Evolutionary conservation across 2,888 invertebrate species (phyloP), one percentile per base, ranked within the genome.

Genomic region (Agonopterix heracliana): DNA sequence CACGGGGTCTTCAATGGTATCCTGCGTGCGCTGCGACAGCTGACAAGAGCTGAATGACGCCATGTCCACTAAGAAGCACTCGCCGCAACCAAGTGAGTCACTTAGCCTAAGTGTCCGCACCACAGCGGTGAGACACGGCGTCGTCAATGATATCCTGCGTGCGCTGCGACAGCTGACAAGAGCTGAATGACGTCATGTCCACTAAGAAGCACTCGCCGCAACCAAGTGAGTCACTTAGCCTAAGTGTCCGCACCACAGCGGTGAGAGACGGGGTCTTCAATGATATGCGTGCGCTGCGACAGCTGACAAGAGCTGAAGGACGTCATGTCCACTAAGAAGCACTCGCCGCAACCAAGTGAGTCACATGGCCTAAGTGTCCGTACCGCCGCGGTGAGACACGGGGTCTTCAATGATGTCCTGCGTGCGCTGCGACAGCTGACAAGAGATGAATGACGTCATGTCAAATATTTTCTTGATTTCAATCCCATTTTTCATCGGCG

Each of bases 41-140:
- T 83, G 85, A 84, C 84, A 78, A 68, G 79, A 80, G 74, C 76
- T 83, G 66, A 71, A 71, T 55, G 69, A 76, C 66, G 72, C 76
- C 74, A 88, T 88, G 87, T 85, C 86, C 65, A 78, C 74, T 44
- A 86, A 86, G 72, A 87, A 87, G 67, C 86, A 87, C 58, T 88
- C 87, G 52, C 87, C 86, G 58, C 81, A 82, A 54, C 68, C 75
- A 9, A 88, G 87, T 88, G 36, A 81, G 82, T 75, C 17, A 17
- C 17, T 17, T 17, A 3, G 17, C 3, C 2, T 17, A 17, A 17
- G 17, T 17, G 17, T 4, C 26, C 26, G 5, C 7, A 26, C 26
- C 38, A n/a, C 51, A 60, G 53, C 52, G 64, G 59, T 56, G 59
- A 50, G 50, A 51, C 12, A 40, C 9, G 43, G 66, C 57, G n/a